Conservation (phyloP, 2,797 vertebrate genomes). For the Cygnus olor region DNA sequence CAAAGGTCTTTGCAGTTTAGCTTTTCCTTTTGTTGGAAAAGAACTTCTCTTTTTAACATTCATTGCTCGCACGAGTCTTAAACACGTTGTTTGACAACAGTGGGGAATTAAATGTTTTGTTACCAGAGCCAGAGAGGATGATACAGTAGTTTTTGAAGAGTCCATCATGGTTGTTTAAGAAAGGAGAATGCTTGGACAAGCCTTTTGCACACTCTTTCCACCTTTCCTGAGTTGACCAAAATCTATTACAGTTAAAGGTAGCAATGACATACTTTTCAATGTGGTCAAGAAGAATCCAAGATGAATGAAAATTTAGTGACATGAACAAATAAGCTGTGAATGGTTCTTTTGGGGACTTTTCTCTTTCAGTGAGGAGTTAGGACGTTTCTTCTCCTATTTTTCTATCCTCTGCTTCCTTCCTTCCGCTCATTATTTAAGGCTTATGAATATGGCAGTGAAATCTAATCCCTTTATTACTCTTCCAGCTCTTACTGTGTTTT, state of each 20-base stretch:
- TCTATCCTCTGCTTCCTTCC: background rate
- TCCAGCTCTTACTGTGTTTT: background rate
- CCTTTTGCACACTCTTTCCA: background rate
- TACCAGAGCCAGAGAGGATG: background rate
- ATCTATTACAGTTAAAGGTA: background rate
- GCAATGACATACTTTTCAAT: background rate
- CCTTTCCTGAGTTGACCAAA: background rate
- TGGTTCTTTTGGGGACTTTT: background rate
- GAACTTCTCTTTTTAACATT: conserved; percentile 49
- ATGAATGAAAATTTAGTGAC: background rate
- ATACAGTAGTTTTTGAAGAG: background rate
- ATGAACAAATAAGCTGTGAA: background rate
- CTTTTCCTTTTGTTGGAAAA: conserved; percentile 51
- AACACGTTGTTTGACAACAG: conserved; percentile 37
- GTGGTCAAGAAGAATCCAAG: background rate
- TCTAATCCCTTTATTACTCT: conserved; percentile 9
- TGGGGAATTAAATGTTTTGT: conserved; percentile 52
- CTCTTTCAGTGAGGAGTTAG: background rate
- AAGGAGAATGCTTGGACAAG: background rate
- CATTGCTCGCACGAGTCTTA: background rate
- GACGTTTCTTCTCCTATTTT: background rate
- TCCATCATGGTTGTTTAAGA: background rate
- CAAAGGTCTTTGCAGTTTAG: conserved; percentile 61
- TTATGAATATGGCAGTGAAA: background rate
- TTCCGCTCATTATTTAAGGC: background rate